These are phyloP conservation scores for Brachycybe producta DNA, from an alignment of 2,888 invertebrate species.

Conservation along the genomic window DNA sequence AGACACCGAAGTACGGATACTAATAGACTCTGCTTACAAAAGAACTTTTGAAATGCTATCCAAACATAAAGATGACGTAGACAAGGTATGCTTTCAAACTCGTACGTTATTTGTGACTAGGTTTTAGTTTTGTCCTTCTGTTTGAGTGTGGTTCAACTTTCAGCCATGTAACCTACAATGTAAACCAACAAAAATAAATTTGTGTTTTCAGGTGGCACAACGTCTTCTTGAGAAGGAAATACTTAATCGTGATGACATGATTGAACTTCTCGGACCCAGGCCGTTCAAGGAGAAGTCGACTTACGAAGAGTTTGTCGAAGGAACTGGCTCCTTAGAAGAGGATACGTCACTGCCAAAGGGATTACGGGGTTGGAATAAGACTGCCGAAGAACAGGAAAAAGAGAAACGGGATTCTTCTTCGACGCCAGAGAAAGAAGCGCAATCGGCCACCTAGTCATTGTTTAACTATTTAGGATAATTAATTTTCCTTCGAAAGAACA, in stretches of 20 bases:
- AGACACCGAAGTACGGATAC: slow-evolving; percentile 71
- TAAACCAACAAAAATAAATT: slow-evolving; percentile 5
- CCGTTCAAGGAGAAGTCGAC: slow-evolving; percentile 98
- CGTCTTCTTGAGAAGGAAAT: slow-evolving; percentile 20
- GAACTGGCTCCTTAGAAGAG: slow-evolving; percentile 94
- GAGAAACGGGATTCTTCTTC: slow-evolving; percentile 14
- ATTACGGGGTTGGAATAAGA: slow-evolving; percentile 78
- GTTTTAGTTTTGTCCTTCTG: too few species aligned
- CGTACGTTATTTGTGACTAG: slow-evolving; percentile 3
- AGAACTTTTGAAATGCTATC: slow-evolving; percentile 63
- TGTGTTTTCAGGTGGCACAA: slow-evolving; percentile 17
- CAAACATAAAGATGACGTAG: slow-evolving; percentile 72
- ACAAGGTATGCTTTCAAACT: slow-evolving; percentile 49
- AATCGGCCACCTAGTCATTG: neutral
- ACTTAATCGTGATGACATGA: slow-evolving; percentile 58
- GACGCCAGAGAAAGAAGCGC: neutral
- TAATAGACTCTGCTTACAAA: slow-evolving; percentile 65
- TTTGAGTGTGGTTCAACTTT: slow-evolving; percentile 3
- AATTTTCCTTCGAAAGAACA: too few species aligned
- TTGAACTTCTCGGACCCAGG: slow-evolving; percentile 80
- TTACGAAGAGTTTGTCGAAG: slow-evolving; percentile 98
- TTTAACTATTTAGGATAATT: too few species aligned
- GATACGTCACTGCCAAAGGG: slow-evolving; percentile 90
- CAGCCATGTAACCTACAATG: neutral
- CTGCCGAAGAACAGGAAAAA: slow-evolving; percentile 28